phyloP scores from a whole-genome alignment of 1,140 invertebrate genomes.

The Philopotamus ludificatus region DNA sequence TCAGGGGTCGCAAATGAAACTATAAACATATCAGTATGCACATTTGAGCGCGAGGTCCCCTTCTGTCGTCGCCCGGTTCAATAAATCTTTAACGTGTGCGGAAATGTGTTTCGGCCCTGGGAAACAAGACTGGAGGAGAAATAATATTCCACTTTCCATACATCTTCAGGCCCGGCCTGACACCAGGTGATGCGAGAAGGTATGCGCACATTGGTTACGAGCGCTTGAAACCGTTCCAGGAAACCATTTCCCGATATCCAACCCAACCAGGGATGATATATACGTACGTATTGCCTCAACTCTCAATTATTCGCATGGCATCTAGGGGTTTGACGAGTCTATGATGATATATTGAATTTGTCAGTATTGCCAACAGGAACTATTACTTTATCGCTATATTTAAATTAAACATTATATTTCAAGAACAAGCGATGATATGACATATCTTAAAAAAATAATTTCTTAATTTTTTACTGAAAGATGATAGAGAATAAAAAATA shows the following conservation, averaged over 20 bases:
- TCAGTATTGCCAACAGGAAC: too few relatives aligned
- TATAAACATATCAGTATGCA: conserved; percentile 19
- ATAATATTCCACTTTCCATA: conserved; percentile 23
- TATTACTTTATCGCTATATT: too few relatives aligned
- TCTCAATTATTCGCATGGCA: neutral
- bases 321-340: too few relatives aligned
- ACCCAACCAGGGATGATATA: neutral
- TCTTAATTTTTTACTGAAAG: too few relatives aligned
- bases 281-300: too few relatives aligned
- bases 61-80: conserved; percentile 16
- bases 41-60: conserved; percentile 5
- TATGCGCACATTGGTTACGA: neutral
- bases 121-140: conserved; percentile 17
- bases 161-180: conserved; percentile 4
- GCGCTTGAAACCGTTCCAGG: neutral
- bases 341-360: too few relatives aligned
- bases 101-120: neutral
- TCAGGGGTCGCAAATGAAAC: neutral
- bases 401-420: too few relatives aligned
- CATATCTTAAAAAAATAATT: too few relatives aligned
- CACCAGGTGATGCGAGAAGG: conserved; percentile 10
- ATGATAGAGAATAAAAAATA: too few relatives aligned
- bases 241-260: neutral
- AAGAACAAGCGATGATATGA: too few relatives aligned
- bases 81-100: conserved; percentile 12